phyloP scores from a whole-genome alignment of 1,140 invertebrate genomes.

The Drosophila nigromelanica region DNA sequence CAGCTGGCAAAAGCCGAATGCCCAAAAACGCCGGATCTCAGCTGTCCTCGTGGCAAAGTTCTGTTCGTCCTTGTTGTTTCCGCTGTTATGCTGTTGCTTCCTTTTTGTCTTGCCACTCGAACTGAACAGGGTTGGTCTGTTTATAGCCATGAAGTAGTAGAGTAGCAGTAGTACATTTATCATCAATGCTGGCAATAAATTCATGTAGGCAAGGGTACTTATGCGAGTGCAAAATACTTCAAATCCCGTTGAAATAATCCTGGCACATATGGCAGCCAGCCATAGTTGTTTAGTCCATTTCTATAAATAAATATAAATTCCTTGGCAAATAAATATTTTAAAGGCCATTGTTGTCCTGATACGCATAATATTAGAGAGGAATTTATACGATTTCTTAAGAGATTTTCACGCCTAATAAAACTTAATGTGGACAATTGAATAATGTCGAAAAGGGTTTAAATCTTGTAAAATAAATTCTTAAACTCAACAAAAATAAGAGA shows the following conservation, averaged over 20 bases:
- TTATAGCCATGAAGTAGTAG: conserved; percentile 8
- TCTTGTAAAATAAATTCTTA: no score
- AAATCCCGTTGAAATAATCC: conserved; percentile 4
- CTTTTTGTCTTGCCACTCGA: neutral
- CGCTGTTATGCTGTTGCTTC: neutral
- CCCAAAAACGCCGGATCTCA: conserved; percentile 36
- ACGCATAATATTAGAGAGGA: neutral
- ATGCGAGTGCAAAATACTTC: conserved; percentile 10
- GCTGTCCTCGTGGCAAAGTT: conserved; percentile 10
- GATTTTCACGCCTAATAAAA: no score
- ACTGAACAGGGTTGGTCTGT: neutral
- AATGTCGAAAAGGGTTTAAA: no score
- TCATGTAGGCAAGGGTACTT: conserved; percentile 10
- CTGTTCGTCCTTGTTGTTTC: neutral
- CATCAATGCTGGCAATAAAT: conserved; percentile 25
- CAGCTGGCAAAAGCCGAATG: conserved; percentile 14
- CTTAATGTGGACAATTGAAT: no score
- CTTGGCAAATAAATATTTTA: neutral
- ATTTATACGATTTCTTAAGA: neutral
- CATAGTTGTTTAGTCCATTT: neutral
- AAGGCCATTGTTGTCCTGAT: no score
- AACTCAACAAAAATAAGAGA: no score
- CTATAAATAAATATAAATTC: neutral
- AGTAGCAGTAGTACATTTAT: conserved; percentile 14
- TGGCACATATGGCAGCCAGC: conserved; percentile 2